Evolutionary conservation across 2,113 vertebrate species (phyloP).

Genomic region (Brachirus orientalis): DNA sequence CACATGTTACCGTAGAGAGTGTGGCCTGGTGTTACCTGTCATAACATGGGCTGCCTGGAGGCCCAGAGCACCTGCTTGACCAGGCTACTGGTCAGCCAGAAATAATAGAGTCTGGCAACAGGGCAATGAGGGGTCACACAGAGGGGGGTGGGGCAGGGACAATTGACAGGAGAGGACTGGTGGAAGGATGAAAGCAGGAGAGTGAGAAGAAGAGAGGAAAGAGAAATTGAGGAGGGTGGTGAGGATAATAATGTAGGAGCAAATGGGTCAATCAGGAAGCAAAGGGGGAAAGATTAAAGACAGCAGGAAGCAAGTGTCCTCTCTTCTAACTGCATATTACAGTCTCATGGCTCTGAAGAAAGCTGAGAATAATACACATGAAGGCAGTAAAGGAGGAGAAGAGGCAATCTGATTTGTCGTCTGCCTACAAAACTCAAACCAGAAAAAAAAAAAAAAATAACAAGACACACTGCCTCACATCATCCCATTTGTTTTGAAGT

Average conservation of each 20-base stretch:
- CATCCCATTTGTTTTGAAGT: slow-evolving; percentile 54
- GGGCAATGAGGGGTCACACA: slow-evolving; percentile 69
- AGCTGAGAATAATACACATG: slow-evolving; percentile 29
- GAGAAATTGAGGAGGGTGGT: slow-evolving; percentile 41
- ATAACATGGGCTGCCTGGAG: slow-evolving; percentile 67
- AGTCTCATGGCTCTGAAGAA: slow-evolving; percentile 17
- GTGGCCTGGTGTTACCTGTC: slow-evolving; percentile 75
- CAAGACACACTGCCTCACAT: slow-evolving; percentile 28
- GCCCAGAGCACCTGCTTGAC: slow-evolving; percentile 59
- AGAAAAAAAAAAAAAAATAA: slow-evolving; percentile 31
- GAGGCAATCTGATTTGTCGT: slow-evolving; percentile 3
- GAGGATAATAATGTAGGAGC: slow-evolving; percentile 53
- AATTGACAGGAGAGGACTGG: slow-evolving; percentile 50
- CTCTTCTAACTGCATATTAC: slow-evolving; percentile 21
- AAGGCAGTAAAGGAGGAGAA: slow-evolving; percentile 11
- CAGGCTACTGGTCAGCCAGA: slow-evolving; percentile 72
- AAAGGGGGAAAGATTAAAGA: slow-evolving; percentile 48
- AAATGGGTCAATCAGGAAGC: slow-evolving; percentile 61
- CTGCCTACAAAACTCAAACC: slow-evolving; percentile 28
- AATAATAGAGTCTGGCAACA: slow-evolving; percentile 79
- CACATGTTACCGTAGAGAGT: slow-evolving; percentile 69
- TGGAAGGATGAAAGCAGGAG: slow-evolving; percentile 37
- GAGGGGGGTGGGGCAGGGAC: slow-evolving; percentile 22
- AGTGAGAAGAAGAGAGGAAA: slow-evolving; percentile 29
- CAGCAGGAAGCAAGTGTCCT: slow-evolving; percentile 12